Evolutionary conservation across 1,140 invertebrate genomes (phyloP).

Genomic region (Hyposmocoma kahamanoa): DNA sequence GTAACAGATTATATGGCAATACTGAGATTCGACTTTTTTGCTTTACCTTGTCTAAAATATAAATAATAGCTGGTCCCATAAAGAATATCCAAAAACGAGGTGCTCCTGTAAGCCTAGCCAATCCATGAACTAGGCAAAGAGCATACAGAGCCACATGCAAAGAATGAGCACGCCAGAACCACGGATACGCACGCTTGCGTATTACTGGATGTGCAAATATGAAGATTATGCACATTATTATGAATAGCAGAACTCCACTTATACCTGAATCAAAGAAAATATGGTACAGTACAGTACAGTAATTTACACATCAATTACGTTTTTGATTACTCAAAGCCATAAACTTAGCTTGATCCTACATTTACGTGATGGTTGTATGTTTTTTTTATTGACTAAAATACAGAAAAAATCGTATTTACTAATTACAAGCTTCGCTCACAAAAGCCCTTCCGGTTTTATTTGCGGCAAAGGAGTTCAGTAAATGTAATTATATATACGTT

Average conservation of each 20-base stretch:
- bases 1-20: background rate
- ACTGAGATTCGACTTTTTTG: background rate
- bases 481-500: too few relatives aligned
- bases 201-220: slow-evolving; percentile 97
- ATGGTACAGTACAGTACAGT: too few relatives aligned
- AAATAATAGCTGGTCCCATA: slow-evolving; percentile 92
- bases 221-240: slow-evolving; percentile 96
- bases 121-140: slow-evolving; percentile 92
- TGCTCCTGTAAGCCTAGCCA: slow-evolving; percentile 94
- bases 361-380: too few relatives aligned
- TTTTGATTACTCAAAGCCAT: too few relatives aligned
- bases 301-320: too few relatives aligned
- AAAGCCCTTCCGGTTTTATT: too few relatives aligned
- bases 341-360: too few relatives aligned
- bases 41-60: slow-evolving; percentile 90
- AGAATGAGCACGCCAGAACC: slow-evolving; percentile 98
- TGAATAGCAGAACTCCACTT: slow-evolving; percentile 95
- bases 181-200: slow-evolving; percentile 94
- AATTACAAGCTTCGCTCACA: too few relatives aligned
- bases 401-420: too few relatives aligned
- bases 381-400: too few relatives aligned
- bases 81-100: slow-evolving; percentile 98
- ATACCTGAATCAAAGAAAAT: slow-evolving; percentile 83
- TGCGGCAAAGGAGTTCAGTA: too few relatives aligned
- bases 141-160: slow-evolving; percentile 94